Evolutionary conservation across 2,113 vertebrate genomes (phyloP), one percentile per base, ranked within the genome.

Genomic region (Sylvilagus bachmani): DNA sequence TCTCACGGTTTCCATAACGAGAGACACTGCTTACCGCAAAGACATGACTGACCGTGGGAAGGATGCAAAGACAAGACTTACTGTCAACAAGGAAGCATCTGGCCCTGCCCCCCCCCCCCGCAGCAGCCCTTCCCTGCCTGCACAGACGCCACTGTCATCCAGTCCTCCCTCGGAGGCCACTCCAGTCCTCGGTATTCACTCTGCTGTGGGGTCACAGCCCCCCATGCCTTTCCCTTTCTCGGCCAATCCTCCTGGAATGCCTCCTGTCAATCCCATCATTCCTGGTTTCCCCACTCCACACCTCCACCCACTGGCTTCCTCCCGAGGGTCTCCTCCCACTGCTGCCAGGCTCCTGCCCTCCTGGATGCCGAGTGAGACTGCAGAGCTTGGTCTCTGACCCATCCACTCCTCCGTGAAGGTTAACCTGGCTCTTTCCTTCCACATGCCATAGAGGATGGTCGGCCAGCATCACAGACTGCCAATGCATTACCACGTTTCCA

Each of bases 121-220:
- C 21, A 0, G 4, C n/a, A 33, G 61, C 51, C 2, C 22, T n/a
- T 17, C 61, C 38, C 9, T 12, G 73, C 61, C 51, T 5, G 31
- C 8, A 31, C 22, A 36, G 27, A 24, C 62, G 5, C 38, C 12
- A 10, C 67, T 62, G 58, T 31, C 86, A 29, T 1, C 8, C 2
- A 11, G 31, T 4, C 74, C 21, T 53, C 49, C 89, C 86, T 53
- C 33, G 0, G 69, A 67, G 33, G 53, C 3, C 9, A 33, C 71
- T 24, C 4, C 13, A 49, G 90, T 10, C 79, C 51, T 6, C 1
- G 3, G 31, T 0, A 7, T 3, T 44, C 27, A 33, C 21, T 0
- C 13, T 62, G 55, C 61, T 0, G 3, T 36, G 44, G 51, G 71
- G 51, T 75, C 58, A 17, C 24, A 38, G 71, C 38, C n/a, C 58